Conservation (phyloP, 2,113 vertebrate species). For the Chionodraco myersi region DNA sequence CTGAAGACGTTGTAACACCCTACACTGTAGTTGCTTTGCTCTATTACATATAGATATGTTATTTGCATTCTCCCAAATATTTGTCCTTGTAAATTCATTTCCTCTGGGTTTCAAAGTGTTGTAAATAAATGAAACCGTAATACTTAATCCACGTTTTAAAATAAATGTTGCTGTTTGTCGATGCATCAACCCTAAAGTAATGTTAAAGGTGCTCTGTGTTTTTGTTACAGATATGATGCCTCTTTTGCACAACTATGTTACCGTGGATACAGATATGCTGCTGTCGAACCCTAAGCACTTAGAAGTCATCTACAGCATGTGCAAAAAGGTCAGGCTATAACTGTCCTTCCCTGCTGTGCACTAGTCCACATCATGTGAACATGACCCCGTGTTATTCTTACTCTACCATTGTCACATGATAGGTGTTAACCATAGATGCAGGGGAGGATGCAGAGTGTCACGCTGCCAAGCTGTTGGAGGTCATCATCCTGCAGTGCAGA, state of each 20-base stretch:
- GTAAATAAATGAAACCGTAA: too few relatives aligned
- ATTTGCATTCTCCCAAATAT: too few relatives aligned
- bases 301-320: slow-evolving; percentile 97
- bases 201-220: not conserved
- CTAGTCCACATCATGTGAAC: not conserved
- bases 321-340: slow-evolving; percentile 92
- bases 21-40: not conserved
- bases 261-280: slow-evolving; percentile 93
- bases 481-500: slow-evolving; percentile 95
- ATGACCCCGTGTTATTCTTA: not conserved
- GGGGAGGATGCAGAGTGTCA: slow-evolving; percentile 97
- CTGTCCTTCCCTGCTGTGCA: not conserved
- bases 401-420: slow-evolving; percentile 19
- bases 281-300: slow-evolving; percentile 94
- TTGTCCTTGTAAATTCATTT: too few relatives aligned
- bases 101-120: too few relatives aligned
- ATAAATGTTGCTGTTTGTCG: not conserved
- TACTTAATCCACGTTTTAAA: too few relatives aligned
- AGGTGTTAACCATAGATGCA: slow-evolving; percentile 93
- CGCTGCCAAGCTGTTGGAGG: slow-evolving; percentile 95
- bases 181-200: not conserved
- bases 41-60: not conserved
- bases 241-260: slow-evolving; percentile 98
- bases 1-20: too few relatives aligned
- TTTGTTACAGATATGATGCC: slow-evolving; percentile 96